Percentiles rank a stretch among this genome's conserved stretches.
phyloP scores from a whole-genome alignment of 2,888 invertebrate genomes.

The Harpalus rufipes region DNA sequence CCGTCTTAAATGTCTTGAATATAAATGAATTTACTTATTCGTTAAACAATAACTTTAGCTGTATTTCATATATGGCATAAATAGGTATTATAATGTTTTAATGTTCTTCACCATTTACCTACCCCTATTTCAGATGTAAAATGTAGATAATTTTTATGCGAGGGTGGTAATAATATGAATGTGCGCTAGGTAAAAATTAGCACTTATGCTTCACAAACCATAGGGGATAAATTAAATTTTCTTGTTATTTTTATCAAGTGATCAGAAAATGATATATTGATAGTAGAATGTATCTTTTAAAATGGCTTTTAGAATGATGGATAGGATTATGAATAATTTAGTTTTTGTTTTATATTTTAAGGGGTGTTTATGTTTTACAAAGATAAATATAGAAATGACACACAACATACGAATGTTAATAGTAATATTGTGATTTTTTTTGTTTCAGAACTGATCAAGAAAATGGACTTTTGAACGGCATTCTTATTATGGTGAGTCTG shows the following conservation, averaged over 20 bases:
- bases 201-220: conserved; percentile 9
- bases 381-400: no score
- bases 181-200: conserved; percentile 28
- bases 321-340: background rate
- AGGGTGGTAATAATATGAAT: conserved; percentile 13
- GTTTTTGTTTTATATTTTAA: background rate
- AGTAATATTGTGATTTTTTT: no score
- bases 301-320: conserved; percentile 32
- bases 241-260: conserved; percentile 37
- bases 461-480: no score
- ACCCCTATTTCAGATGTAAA: background rate
- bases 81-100: background rate
- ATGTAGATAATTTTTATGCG: background rate
- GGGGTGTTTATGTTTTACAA: no score
- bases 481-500: no score
- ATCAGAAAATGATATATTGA: conserved; percentile 47
- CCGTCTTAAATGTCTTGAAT: background rate
- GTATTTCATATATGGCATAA: background rate
- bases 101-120: background rate
- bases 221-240: conserved; percentile 34
- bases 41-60: background rate
- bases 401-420: no score
- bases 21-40: background rate
- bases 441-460: no score
- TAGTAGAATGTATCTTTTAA: conserved; percentile 45